Evolutionary conservation across 1,140 invertebrate species (phyloP).

Genomic region (Teleopsis dalmanni): DNA sequence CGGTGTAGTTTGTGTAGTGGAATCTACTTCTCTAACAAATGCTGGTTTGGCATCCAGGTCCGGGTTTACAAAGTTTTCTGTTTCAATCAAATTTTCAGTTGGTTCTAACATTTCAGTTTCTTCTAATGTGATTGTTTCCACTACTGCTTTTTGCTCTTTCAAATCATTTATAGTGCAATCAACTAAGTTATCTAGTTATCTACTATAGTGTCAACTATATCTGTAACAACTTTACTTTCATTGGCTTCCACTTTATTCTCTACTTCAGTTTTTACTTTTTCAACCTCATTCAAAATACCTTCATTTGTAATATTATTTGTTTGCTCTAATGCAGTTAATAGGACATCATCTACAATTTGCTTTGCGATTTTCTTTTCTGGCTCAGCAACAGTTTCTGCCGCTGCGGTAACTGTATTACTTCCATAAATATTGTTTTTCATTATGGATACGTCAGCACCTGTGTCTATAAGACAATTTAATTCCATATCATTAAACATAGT

Average conservation of each 20-base stretch:
- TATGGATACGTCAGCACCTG: too few species aligned
- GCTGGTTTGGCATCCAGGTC: conserved; percentile 7
- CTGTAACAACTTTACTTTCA: conserved; percentile 15
- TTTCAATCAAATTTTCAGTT: background rate
- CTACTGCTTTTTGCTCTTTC: conserved; percentile 5
- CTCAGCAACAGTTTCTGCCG: background rate
- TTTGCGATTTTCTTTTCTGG: conserved; percentile 21
- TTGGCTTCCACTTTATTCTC: background rate
- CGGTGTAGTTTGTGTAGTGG: conserved; percentile 37
- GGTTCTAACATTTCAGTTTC: background rate
- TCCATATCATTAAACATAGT: too few species aligned
- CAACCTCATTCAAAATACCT: background rate
- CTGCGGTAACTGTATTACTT: conserved; percentile 14
- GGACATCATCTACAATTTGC: conserved; percentile 32
- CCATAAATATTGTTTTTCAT: background rate
- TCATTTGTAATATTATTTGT: background rate
- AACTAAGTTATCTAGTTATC: conserved; percentile 28
- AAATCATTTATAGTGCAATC: conserved; percentile 28
- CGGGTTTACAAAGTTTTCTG: too few species aligned
- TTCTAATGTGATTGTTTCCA: background rate
- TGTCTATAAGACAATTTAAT: too few species aligned
- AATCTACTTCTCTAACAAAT: conserved; percentile 33
- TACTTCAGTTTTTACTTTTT: background rate
- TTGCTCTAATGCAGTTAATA: conserved; percentile 23
- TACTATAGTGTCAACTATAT: conserved; percentile 33